Evolutionary conservation across 1,140 invertebrate species (phyloP), one percentile per base, ranked within the genome.

Genomic region (Danaus plexippus): DNA sequence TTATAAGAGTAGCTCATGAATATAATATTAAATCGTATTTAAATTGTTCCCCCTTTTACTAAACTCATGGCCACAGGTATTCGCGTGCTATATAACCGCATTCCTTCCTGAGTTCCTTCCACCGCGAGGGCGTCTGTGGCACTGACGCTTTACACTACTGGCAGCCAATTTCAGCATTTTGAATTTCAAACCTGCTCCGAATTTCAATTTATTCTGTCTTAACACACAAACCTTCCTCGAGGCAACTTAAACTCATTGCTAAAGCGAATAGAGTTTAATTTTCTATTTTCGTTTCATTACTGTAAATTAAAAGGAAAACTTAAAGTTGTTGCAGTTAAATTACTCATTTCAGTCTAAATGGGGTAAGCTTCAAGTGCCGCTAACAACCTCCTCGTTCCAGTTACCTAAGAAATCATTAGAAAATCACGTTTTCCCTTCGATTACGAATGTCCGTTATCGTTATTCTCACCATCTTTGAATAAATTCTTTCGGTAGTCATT

Each of bases 111-210:
- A 32, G 22, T 32, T 32, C 22, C 22, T 32, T 32, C 45, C 45
- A 57, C 54, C 62, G 44, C 51, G 52, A 54, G 12, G 54, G 46
- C 51, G 46, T 47, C 58, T 54, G 44, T 51, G 53, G 32, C 59
- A 52, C 40, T 61, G 54, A 57, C 47, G 64, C 52, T 53, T 55
- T 61, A 61, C 53, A 59, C 50, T 52, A 47, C 54, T 62, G 54
- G 61, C 52, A 67, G 63, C 65, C 63, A 70, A 70, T 70, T 71
- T 71, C 63, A 66, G 64, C 62, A 70, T 59, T 71, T 71, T 59
- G 58, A 66, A 64, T 65, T 63, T 65, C 65, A 50, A 65, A 62
- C 57, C 58, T 57, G 43, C 43, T 57, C 57, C 47, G 41, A 59
- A 62, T 64, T 49, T 61, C 18, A 15, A 59, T 61, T 54, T 57